Percentiles rank a stretch among this genome's conserved stretches.
phyloP scores from a whole-genome alignment of 1,140 invertebrate species.

The Calephelis virginiensis region DNA sequence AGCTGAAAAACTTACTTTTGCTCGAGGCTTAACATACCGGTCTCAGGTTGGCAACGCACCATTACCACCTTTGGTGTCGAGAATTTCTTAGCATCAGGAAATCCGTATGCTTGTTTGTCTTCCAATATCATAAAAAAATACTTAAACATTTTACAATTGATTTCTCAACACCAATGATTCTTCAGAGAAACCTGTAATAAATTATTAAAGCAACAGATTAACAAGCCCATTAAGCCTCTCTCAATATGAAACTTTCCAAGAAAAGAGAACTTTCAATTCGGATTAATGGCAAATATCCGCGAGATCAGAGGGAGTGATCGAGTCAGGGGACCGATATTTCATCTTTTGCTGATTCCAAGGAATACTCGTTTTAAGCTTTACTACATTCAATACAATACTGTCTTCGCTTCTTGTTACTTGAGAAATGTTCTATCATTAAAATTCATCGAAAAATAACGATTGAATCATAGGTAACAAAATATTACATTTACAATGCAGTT shows the following conservation, averaged over 20 bases:
- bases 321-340: slow-evolving; percentile 2
- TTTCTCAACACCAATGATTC: too few species aligned
- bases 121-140: too few species aligned
- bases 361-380: slow-evolving; percentile 9
- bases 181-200: not conserved
- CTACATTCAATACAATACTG: not conserved
- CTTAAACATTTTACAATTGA: too few species aligned
- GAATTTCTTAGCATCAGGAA: too few species aligned
- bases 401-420: not conserved
- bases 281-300: slow-evolving; percentile 13
- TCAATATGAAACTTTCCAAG: not conserved
- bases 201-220: not conserved
- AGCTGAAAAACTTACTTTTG: too few species aligned
- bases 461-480: too few species aligned
- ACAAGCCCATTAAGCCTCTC: not conserved
- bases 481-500: too few species aligned
- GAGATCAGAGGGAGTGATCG: slow-evolving; percentile 11
- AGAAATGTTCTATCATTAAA: not conserved
- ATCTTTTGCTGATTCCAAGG: not conserved
- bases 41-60: too few species aligned
- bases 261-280: slow-evolving; percentile 6
- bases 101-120: too few species aligned
- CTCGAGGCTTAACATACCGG: too few species aligned
- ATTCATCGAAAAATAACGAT: too few species aligned
- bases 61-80: too few species aligned